Evolutionary conservation across 2,797 vertebrate genomes (phyloP).

Genomic region (Semaprochilodus insignis): DNA sequence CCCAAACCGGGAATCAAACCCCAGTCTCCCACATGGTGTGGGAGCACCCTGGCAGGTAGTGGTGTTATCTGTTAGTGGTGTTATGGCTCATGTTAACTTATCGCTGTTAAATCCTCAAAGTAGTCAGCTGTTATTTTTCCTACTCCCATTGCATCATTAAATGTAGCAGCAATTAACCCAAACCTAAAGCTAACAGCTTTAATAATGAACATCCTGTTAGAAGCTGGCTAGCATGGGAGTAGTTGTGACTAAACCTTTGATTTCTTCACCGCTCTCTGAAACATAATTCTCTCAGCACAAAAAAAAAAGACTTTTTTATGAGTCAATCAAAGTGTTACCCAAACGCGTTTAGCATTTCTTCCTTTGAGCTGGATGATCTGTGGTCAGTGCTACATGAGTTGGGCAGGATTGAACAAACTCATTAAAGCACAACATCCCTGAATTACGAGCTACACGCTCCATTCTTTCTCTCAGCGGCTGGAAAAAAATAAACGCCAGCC

Average conservation of each 20-base stretch:
- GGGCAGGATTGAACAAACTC: conserved; percentile 72
- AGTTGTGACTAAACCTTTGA: background rate
- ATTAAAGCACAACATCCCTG: conserved; percentile 68
- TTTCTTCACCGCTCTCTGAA: background rate
- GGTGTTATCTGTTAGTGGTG: no score
- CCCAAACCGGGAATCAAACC: no score
- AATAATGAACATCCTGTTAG: background rate
- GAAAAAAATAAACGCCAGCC: conserved; percentile 67
- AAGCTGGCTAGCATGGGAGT: background rate
- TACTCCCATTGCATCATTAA: no score
- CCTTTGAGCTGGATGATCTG: conserved; percentile 66
- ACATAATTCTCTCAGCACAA: conserved; percentile 20
- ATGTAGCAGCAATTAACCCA: no score
- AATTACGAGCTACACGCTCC: conserved; percentile 62
- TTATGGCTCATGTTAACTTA: no score
- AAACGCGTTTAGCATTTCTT: conserved; percentile 31
- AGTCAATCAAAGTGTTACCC: conserved; percentile 17
- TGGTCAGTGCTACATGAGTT: conserved; percentile 64
- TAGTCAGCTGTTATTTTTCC: no score
- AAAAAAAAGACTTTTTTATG: conserved; percentile 17
- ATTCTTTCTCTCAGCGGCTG: conserved; percentile 62
- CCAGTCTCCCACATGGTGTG: no score
- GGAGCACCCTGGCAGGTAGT: no score
- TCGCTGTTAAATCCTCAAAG: no score
- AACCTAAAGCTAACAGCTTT: background rate